Base-by-base conservation (phyloP, 2,888 invertebrate species). In the Ennomos erosarius region DNA sequence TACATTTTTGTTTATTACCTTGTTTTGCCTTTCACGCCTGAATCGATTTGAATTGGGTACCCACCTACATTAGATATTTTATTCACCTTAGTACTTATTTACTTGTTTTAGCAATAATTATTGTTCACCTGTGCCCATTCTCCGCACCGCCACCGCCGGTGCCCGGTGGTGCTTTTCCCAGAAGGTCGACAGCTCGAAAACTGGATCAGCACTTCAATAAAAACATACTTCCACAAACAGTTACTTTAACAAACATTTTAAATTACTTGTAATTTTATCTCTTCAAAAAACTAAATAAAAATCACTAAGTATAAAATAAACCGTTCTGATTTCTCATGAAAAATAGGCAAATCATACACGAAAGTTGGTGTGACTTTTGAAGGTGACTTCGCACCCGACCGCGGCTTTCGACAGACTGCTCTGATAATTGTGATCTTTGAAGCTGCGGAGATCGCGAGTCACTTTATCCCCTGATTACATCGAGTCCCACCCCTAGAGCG, bases 91-190 rank as follows among this genome's bases (percentile, higher is more conserved):
- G 16, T 16, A 16, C 1, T 1, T 16, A 16, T 3, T 3, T 16
- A 16, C 3, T 16, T 16, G 3, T 16, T 16, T 16, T 16, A 16
- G 16, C 3, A 16, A 9, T n/a, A 43, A 33, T 43, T 3, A 16
- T 10, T 35, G n/a, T 88, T 92, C 81, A 95, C 95, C 95, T 94
- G 95, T 95, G 71, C 95, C 95, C 95, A 95, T 95, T 81, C 95
- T 95, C 78, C 95, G 95, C 85, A 94, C 93, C 71, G 90, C 86
- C 85, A 85, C 88, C 88, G 92, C 78, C 78, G 93, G 93, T 85
- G 92, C 79, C 90, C 94, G 93, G 74, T 94, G 93, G 74, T 94
- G 93, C 78, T 94, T 94, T 70, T 93, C 93, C 94, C 94, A 94
- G 84, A 94, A 92, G 66, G 93, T 84, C 79, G 92, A 91, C 92